Conservation (phyloP, 2,797 vertebrate species). For the Pogoniulus pusillus region DNA sequence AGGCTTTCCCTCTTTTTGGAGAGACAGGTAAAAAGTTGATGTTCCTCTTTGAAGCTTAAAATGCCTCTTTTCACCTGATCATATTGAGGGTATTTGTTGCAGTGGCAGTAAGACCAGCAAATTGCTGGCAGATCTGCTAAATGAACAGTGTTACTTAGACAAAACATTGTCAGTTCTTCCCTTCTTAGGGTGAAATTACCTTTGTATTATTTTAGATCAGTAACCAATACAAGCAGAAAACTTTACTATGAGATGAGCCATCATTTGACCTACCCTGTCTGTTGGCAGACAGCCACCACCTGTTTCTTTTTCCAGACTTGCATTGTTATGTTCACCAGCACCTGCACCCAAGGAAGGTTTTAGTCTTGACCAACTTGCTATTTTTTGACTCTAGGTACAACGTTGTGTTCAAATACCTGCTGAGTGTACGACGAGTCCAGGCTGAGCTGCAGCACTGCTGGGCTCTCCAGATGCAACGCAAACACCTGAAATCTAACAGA, state of each 20-base stretch:
- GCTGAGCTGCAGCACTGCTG: slow-evolving; percentile 97
- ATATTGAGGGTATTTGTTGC: background rate
- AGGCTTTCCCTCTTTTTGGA: background rate
- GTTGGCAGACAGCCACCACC: background rate
- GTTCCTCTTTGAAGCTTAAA: background rate
- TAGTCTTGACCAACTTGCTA: background rate
- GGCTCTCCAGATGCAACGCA: slow-evolving; percentile 97
- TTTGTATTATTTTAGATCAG: background rate
- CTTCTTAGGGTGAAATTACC: background rate
- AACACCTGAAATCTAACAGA: slow-evolving; percentile 91
- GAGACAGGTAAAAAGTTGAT: background rate
- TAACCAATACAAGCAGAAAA: background rate
- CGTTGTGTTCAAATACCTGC: slow-evolving; percentile 94
- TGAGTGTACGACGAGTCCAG: slow-evolving; percentile 94
- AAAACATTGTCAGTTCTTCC: background rate
- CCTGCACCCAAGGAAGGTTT: background rate
- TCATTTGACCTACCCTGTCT: background rate
- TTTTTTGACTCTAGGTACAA: slow-evolving; percentile 86
- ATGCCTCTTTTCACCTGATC: background rate
- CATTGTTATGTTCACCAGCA: background rate
- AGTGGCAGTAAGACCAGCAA: background rate
- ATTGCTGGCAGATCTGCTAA: background rate
- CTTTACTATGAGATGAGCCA: background rate
- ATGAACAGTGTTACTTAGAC: background rate
- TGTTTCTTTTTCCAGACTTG: background rate